Conservation (phyloP, 2,888 invertebrate genomes). For the Microctonus brassicae region DNA sequence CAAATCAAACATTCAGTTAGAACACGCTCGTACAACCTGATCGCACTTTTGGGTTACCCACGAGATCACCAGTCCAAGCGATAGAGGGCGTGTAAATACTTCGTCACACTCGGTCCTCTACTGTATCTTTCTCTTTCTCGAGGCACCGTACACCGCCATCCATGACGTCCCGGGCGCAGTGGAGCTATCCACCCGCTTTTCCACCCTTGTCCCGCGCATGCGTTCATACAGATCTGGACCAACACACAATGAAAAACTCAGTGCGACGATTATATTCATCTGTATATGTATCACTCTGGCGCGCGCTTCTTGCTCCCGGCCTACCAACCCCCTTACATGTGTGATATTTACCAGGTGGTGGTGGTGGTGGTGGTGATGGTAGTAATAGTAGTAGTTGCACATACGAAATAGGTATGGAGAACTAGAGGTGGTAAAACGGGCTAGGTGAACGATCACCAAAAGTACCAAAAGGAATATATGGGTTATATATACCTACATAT, state of each 20-base stretch:
- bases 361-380: no score
- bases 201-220: slow-evolving; percentile 64
- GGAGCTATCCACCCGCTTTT: slow-evolving; percentile 65
- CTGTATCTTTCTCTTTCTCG: slow-evolving; percentile 25
- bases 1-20: neutral
- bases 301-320: slow-evolving; percentile 13
- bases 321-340: no score
- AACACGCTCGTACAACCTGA: neutral
- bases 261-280: neutral
- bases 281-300: neutral
- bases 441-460: neutral
- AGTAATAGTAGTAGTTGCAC: neutral
- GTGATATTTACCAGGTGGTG: no score
- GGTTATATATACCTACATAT: neutral
- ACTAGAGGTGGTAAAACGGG: neutral
- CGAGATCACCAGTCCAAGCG: slow-evolving; percentile 13
- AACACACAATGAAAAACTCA: neutral
- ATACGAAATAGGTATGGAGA: neutral
- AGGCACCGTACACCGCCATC: slow-evolving; percentile 56
- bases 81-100: slow-evolving; percentile 25
- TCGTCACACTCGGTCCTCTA: slow-evolving; percentile 32
- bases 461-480: neutral
- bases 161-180: slow-evolving; percentile 68
- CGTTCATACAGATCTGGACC: slow-evolving; percentile 40
- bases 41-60: slow-evolving; percentile 4